A percentile compares a stretch with the other conserved stretches of the same genome.
These are phyloP conservation scores for Cyrtorhinus lividipennis DNA, from an alignment of 1,140 invertebrate genomes.

Conservation along the genomic window DNA sequence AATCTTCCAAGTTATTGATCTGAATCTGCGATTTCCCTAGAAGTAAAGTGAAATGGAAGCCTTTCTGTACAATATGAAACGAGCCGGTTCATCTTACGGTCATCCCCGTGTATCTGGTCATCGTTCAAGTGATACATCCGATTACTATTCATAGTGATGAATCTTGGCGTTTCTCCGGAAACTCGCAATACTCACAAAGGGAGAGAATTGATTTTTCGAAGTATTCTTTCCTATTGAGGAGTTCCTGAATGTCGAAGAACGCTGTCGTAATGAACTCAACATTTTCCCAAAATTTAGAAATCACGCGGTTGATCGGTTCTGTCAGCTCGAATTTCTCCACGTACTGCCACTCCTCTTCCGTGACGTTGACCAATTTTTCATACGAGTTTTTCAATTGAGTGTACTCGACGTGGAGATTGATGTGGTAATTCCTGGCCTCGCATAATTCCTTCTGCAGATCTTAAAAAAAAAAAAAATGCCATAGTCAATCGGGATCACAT, in stretches of 20 bases:
- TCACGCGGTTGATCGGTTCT: background rate
- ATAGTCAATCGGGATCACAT: no score
- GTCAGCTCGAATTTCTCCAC: background rate
- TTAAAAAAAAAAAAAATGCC: no score
- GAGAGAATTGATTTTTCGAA: background rate
- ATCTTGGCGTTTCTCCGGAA: no score
- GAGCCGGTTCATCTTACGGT: no score
- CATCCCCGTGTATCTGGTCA: no score
- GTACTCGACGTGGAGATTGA: constrained; percentile 4
- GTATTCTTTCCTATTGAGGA: background rate
- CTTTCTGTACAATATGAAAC: no score
- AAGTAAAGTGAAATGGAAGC: background rate
- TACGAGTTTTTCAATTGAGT: background rate
- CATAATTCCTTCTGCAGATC: background rate
- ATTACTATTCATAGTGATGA: no score
- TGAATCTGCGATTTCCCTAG: background rate
- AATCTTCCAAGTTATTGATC: background rate
- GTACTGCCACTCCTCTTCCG: background rate
- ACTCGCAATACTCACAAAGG: background rate
- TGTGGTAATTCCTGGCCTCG: background rate
- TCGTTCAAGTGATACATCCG: no score
- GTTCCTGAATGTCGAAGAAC: background rate
- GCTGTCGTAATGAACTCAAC: background rate
- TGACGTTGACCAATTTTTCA: background rate
- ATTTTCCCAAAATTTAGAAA: background rate